Evolutionary conservation across 2,797 vertebrate species (phyloP), one percentile per base, ranked within the genome.

Genomic region (Tolypeutes matacus): DNA sequence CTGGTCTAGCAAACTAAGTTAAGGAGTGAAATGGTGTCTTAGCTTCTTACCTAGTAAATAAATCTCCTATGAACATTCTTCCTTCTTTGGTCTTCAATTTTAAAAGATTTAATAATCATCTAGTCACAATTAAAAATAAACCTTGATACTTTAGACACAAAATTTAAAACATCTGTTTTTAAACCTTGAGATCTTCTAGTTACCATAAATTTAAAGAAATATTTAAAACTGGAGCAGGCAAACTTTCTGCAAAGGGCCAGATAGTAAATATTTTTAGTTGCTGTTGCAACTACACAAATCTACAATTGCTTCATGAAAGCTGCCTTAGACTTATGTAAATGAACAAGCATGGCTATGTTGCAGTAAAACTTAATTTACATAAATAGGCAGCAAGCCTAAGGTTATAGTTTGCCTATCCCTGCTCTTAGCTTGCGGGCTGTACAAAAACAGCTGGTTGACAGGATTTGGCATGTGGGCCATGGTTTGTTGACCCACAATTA

Each of bases 91-190:
- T 51, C 36, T 95, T 94, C 39, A 56, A 49, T 46, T 90, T 76
- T 36, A 62, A 18, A 72, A 76, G 34, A 64, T 39, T 67, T 53
- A 42, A 49, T 18, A n/a, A 90, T 77, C 42, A 93, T 23, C 18
- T 86, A 87, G 29, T 17, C 31, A 64, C 46, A 60, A 17, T 69
- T 78, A 67, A 85, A 92, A 58, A 84, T 12, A 21, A 85, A 53
- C 53, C 39, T 29, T 73, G 36, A n/a, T 34, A 46, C 23, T 67
- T 92, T 18, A 81, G 78, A 67, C 7, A 2, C 20, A 18, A 29
- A 94, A 34, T 73, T 93, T 46, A 87, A 93, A 86, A 46, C 36
- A 60, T 29, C 31, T 49, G 23, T 62, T 95, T 93, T 78, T 29
- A 91, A 91, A 75, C 1, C 7, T 36, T 65, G 34, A 69, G 65